Base-by-base conservation (phyloP, 2,113 vertebrate species). In the Galemys pyrenaicus region DNA sequence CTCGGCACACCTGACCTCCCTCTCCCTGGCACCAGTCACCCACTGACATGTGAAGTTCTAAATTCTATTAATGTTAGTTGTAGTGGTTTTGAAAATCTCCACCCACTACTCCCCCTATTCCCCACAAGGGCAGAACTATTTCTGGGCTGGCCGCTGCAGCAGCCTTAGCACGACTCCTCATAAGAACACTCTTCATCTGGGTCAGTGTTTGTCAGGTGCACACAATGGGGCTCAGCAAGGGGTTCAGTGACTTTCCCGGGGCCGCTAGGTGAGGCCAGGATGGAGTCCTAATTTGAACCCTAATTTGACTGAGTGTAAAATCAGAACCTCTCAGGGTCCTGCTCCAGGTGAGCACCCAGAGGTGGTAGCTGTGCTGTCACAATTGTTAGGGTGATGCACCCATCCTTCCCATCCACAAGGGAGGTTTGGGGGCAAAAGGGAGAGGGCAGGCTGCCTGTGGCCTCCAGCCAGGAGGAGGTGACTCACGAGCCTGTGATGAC, bases 401-500 rank as follows among this genome's bases (percentile, higher is more conserved):
- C 19, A 49, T 35, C 41, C 17, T 32, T 41, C 30, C 16, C 9
- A 24, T 26, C 17, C 2, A 1, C 64, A 46, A 51, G 46, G 20
- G 46, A 60, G 71, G 35, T 12, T 35, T 68, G 26, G 44, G 89
- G 60, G 9, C 60, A 17, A 46, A n/a, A 80, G 37, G 75, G 64
- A 89, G 46, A 19, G 13, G 60, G 24, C 77, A 71, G 84, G 67
- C 41, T 3, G 28, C 51, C 88, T 30, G 24, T 62, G 78, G 92
- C 78, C 95, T 83, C 91, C 6, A 58, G 87, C 70, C 91, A 85
- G 62, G 0, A 28, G 77, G 78, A 82, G 87, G 37, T 96, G 97
- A 96, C 54, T 97, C 95, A 97, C 54, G 87, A 30, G 35, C 71
- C 78, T 24, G 1, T 79, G 94, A 77, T 68, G 88, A 95, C 93